Base-by-base conservation (phyloP, 2,113 vertebrate species). In the Polypterus bichir region DNA sequence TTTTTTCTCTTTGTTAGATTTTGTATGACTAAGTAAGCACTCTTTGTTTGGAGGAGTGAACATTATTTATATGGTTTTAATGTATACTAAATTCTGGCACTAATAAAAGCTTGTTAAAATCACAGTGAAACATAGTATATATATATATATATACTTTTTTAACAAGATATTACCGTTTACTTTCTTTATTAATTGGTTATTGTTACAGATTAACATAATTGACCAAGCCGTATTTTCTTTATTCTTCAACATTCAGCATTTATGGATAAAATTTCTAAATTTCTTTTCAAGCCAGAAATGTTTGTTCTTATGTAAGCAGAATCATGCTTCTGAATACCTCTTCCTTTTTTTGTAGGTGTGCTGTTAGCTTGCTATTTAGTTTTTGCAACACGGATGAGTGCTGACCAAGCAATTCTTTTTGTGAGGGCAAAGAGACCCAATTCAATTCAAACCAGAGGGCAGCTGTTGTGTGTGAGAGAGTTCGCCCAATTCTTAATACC, bases 331-430 rank as follows among this genome's bases (percentile, higher is more conserved):
- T 27, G 27, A 27, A 27, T 27, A 27, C 45, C 7, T 44, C 9
- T 58, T 10, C 47, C n/a, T 59, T 55, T 8, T 71, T 10, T 62
- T 68, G 44, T 62, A 98, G 95, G 95, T 66, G 95, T 98, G 67
- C 74, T 98, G 54, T 80, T 95, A 76, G 94, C 95, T 11, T 98
- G 93, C 78, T 98, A 96, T 68, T 76, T 98, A 67, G 91, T 98
- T 66, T 98, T 95, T 79, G 94, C 91, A 3, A 92, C 88, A 48
- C 81, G 94, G 63, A 98, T 98, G 95, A 97, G 81, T 0, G 92
- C 92, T 10, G 93, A 98, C 71, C 95, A 97, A 72, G 92, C 95
- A 6, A 98, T 98, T 71, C 74, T 97, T 70, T 97, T 93, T 70
- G 89, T 98, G 47, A 82, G 95, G 57, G 92, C 93, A 45, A 98